These are phyloP conservation scores for Apodemia mormo DNA, from an alignment of 2,888 invertebrate species.

Conservation along the genomic window DNA sequence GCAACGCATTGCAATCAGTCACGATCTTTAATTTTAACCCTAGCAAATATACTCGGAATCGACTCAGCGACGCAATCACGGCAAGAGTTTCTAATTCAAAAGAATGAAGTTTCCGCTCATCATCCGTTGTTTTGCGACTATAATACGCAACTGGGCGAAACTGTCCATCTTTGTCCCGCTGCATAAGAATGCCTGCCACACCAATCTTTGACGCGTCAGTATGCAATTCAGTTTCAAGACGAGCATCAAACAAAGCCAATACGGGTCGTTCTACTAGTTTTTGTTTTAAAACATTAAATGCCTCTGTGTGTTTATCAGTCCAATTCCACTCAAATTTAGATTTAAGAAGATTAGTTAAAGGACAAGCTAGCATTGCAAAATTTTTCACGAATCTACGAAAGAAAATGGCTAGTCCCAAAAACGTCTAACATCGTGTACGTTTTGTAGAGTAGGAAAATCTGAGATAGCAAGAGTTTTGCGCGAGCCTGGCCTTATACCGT, in stretches of 20 bases:
- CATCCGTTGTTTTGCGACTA: too few relatives aligned
- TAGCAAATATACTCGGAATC: too few relatives aligned
- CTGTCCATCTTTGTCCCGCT: too few relatives aligned
- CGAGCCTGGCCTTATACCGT: too few relatives aligned
- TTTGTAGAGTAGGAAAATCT: slow-evolving; percentile 37
- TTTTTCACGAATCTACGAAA: slow-evolving; percentile 38
- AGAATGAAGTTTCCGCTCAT: too few relatives aligned
- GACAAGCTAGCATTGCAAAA: slow-evolving; percentile 32
- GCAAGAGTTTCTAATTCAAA: too few relatives aligned
- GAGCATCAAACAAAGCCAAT: neutral
- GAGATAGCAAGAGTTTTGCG: slow-evolving; percentile 36
- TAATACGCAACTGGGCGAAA: too few relatives aligned
- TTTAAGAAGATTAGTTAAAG: slow-evolving; percentile 25
- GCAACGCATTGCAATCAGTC: too few relatives aligned
- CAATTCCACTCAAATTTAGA: slow-evolving; percentile 26
- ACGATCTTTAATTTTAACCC: too few relatives aligned
- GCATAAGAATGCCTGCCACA: slow-evolving; percentile 3
- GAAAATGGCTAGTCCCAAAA: slow-evolving; percentile 39
- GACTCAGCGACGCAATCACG: too few relatives aligned
- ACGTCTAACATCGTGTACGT: slow-evolving; percentile 40
- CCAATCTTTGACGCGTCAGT: neutral
- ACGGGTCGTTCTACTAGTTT: slow-evolving; percentile 12
- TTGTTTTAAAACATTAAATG: slow-evolving; percentile 25
- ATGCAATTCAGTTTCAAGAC: neutral
- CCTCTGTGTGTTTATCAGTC: slow-evolving; percentile 6